Evolutionary conservation across 2,113 vertebrate species (phyloP).

Genomic region (Chionomys nivalis): DNA sequence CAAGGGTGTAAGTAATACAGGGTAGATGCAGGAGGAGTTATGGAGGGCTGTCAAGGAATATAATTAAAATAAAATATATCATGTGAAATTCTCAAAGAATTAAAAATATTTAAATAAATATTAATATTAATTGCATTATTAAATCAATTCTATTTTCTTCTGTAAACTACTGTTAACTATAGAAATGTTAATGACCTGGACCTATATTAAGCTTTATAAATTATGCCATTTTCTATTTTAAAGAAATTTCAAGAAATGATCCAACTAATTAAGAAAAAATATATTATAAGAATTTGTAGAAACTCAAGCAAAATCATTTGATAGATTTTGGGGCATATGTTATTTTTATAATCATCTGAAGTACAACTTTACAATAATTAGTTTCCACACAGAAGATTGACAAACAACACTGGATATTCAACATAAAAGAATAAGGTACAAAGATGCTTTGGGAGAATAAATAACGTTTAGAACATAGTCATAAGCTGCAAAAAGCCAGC

Average conservation of each 20-base stretch:
- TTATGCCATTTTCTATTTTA: neutral
- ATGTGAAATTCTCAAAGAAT: neutral
- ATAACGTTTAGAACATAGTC: neutral
- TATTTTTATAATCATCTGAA: slow-evolving; percentile 21
- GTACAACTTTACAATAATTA: neutral
- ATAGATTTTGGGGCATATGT: neutral
- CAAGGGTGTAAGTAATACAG: neutral
- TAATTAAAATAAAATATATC: neutral
- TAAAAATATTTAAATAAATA: neutral
- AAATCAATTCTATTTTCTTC: neutral
- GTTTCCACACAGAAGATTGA: neutral
- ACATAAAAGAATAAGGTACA: neutral
- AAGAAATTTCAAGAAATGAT: neutral
- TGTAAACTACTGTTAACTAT: neutral
- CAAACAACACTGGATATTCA: neutral
- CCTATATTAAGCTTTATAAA: slow-evolving; percentile 4
- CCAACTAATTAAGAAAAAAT: neutral
- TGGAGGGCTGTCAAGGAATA: neutral
- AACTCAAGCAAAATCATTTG: neutral
- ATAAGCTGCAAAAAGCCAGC: neutral
- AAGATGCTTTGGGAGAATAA: neutral
- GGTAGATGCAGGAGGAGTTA: neutral
- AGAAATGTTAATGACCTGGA: slow-evolving; percentile 5
- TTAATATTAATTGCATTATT: neutral
- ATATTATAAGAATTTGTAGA: neutral